Base-by-base conservation (phyloP, 1,140 invertebrate genomes). In the Bombus impatiens region DNA sequence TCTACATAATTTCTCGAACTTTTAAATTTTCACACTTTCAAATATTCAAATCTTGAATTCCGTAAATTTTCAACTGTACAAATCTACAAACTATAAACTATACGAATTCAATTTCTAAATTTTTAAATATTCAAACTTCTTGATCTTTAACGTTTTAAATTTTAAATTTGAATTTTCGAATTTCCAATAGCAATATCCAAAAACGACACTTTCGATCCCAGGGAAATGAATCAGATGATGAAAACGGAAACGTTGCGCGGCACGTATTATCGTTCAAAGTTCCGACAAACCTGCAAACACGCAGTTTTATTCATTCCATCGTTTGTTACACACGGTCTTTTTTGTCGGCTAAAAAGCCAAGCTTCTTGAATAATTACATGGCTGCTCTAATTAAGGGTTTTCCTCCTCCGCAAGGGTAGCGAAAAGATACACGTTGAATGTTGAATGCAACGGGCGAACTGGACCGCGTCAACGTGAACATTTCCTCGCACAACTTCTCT, bases 391-490 rank as follows among this genome's bases (percentile, higher is more conserved):
- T 88, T 82, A 88, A 81, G 78, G 75, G 84, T 75, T 86, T 68
- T 40, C 65, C 40, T 32, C 44, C 37, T 42, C 10, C 67, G 57
- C 25, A 28, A 76, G 47, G 71, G 72, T 86, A 70, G 78, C 65
- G 83, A 82, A 53, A 77, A 70, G 59, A 76, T 47, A 42, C 42
- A 78, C 47, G 71, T 18, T 44, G 81, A 86, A 85, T 78, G 79
- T 77, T 62, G 82, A 92, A 91, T 83, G 82, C 84, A 78, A 42
- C n/a, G 83, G 68, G 68, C 72, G 85, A 91, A 88, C 78, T 86
- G 86, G 91, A 92, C 87, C 89, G 88, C 87, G 40, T 89, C 88
- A 83, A 89, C 62, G 85, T 78, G 47, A 53, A 53, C 18, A 18
- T 87, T 84, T 89, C 84, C 79, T 82, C 81, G 44, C 47, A 37